phyloP scores from a whole-genome alignment of 2,113 vertebrate genomes.

The Gracilinanus agilis region DNA sequence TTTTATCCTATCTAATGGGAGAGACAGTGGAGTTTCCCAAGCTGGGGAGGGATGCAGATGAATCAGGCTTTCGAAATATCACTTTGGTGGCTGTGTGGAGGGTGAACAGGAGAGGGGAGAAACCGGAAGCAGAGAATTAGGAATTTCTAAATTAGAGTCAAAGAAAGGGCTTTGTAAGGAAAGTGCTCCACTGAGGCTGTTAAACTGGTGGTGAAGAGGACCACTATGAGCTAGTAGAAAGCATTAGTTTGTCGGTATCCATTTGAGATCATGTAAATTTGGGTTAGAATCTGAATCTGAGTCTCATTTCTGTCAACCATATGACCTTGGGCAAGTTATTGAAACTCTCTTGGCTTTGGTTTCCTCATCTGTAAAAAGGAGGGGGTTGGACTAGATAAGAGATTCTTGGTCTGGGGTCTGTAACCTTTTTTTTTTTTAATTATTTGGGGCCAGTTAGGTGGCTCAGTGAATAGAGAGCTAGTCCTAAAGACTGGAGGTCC shows the following conservation, averaged over 20 bases:
- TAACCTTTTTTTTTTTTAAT: neutral
- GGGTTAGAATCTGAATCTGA: neutral
- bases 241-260: neutral
- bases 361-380: neutral
- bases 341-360: constrained; percentile 31
- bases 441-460: no score
- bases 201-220: neutral
- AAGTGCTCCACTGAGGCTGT: neutral
- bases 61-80: neutral
- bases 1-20: neutral
- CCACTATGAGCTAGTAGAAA: neutral
- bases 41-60: neutral
- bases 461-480: no score
- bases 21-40: neutral
- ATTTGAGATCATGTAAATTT: neutral
- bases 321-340: neutral
- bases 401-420: neutral
- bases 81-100: neutral
- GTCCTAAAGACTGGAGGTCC: no score
- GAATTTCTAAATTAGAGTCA: no score
- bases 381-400: neutral
- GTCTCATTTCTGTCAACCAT: neutral
- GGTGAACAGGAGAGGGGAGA: neutral
- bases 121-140: neutral
- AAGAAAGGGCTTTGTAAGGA: neutral